A percentile compares a stretch with the other conserved stretches of the same genome.
phyloP scores from a whole-genome alignment of 2,113 vertebrate species.

The Cheilinus undulatus region DNA sequence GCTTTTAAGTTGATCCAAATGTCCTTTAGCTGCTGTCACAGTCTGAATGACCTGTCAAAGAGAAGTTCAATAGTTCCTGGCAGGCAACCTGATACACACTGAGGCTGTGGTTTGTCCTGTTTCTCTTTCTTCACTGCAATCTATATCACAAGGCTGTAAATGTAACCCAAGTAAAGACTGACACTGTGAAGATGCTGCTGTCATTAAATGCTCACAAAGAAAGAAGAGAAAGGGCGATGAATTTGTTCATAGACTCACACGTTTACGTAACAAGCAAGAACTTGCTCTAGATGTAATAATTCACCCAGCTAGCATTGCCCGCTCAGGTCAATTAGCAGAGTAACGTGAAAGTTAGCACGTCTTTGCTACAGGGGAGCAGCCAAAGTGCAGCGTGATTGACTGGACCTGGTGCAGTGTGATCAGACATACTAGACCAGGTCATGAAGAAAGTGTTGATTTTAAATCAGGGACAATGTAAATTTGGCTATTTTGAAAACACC shows the following conservation, averaged over 20 bases:
- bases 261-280: conserved; percentile 27
- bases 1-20: conserved; percentile 50
- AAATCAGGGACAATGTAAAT: conserved; percentile 6
- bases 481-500: neutral
- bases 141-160: conserved; percentile 43
- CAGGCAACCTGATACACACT: conserved; percentile 57
- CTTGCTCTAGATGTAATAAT: conserved; percentile 39
- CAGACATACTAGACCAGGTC: conserved; percentile 14
- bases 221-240: conserved; percentile 8
- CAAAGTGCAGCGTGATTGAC: conserved; percentile 52
- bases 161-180: conserved; percentile 14
- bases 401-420: conserved; percentile 21
- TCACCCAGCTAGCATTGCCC: conserved; percentile 40
- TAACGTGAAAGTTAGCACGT: conserved; percentile 45
- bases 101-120: conserved; percentile 32
- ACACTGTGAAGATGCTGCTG: neutral
- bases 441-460: neutral
- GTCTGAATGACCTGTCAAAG: conserved; percentile 53
- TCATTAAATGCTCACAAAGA: neutral
- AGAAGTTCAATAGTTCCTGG: conserved; percentile 68
- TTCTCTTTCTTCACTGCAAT: conserved; percentile 39
- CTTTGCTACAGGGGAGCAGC: conserved; percentile 54
- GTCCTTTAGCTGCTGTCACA: conserved; percentile 49
- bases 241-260: conserved; percentile 28
- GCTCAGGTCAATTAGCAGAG: conserved; percentile 66